Conservation (phyloP, 35 echinoderm and acorn worm genomes). For the Ptychodera flava region DNA sequence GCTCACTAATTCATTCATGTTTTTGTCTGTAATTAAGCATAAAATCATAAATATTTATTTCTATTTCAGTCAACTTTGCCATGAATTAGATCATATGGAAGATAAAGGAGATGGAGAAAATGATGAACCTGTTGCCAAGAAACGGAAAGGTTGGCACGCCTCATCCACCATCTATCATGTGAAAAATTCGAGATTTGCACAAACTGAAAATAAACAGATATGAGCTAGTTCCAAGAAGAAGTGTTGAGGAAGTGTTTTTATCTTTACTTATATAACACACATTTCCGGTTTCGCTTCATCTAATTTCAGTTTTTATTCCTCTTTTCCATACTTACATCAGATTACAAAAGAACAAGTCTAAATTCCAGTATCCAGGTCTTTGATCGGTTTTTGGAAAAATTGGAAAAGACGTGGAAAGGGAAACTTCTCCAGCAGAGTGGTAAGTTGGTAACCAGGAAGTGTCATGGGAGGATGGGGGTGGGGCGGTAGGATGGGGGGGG, state of each 20-base stretch:
- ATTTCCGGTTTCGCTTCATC: too few relatives aligned
- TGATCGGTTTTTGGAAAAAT: slow-evolving; percentile 64
- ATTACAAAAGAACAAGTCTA: slow-evolving; percentile 93
- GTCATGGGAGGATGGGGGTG: background rate
- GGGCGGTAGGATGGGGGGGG: background rate
- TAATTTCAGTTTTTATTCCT: too few relatives aligned
- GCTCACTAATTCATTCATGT: too few relatives aligned
- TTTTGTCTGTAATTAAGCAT: too few relatives aligned
- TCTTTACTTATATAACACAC: too few relatives aligned
- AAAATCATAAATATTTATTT: slow-evolving; percentile 22
- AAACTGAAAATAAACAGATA: too few relatives aligned
- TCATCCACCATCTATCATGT: too few relatives aligned
- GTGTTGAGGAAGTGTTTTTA: too few relatives aligned
- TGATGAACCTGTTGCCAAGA: slow-evolving; percentile 61
- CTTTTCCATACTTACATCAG: too few relatives aligned
- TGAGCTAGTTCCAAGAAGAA: too few relatives aligned
- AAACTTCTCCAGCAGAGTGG: slow-evolving; percentile 81
- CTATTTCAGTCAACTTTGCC: slow-evolving; percentile 62
- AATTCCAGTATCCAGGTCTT: slow-evolving; percentile 68
- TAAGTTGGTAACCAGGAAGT: too few relatives aligned
- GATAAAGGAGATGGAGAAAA: slow-evolving; percentile 37
- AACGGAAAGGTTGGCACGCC: slow-evolving; percentile 74
- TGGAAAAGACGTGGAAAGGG: slow-evolving; percentile 77
- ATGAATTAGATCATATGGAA: slow-evolving; percentile 72
- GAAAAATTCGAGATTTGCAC: too few relatives aligned